Evolutionary conservation across 64 coral and sea anemone genomes (phyloP), one percentile per base, ranked within the genome.

Genomic region (Trachythela sp.): DNA sequence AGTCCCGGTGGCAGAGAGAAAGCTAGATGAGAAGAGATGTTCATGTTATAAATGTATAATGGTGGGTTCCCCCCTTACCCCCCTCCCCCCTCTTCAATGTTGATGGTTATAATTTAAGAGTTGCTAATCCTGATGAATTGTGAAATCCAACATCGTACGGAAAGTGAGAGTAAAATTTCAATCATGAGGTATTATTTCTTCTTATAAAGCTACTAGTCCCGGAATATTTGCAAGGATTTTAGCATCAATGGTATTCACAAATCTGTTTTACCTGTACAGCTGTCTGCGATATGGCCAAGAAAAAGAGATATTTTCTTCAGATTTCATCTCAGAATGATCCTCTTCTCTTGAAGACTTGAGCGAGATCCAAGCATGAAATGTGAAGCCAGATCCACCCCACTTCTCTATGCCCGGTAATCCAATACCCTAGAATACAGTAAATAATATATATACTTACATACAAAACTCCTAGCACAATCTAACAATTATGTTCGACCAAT

Each of bases 241-340:
- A 88, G 13, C 14, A 41, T 27, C 35, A 59, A 22, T 39, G 5
- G n/a, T n/a, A n/a, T n/a, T n/a, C n/a, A n/a, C n/a, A n/a, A n/a
- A n/a, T n/a, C n/a, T n/a, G n/a, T n/a, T n/a, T n/a, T 89, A 91
- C 95, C 95, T 94, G 87, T 99, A 99, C 2, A 99, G 71, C 29
- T 85, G 86, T 2, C 95, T 91, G 75, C 95, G 89, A 51, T 50
- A 84, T 0, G 38, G 33, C 75, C 75, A 80, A 37, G 75, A 80
- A 29, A 80, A 80, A 3, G 75, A 18, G 72, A 54, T 36, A 71
- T 87, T 72, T 70, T 92, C 84, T 89, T 92, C 89, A 88, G 88
- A 27, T 86, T 86, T 54, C 43, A 29, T 48, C 43, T 72, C 48
- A 36, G 85, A 84, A 20, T 50, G 36, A 36, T 91, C 60, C 34